phyloP scores from a whole-genome alignment of 2,797 vertebrate genomes.

The Acropternis orthonyx region DNA sequence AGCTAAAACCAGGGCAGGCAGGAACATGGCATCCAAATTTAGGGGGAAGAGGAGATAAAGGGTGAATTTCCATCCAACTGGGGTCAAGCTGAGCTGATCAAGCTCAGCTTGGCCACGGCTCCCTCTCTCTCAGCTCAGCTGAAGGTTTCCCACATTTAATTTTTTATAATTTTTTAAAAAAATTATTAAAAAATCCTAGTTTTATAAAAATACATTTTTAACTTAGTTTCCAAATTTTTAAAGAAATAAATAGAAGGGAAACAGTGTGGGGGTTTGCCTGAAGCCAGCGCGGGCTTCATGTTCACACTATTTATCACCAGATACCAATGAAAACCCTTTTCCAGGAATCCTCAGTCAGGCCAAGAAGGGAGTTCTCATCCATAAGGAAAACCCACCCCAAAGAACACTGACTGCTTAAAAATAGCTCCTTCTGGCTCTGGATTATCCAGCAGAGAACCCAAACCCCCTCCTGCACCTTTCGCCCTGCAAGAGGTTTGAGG shows the following conservation, averaged over 20 bases:
- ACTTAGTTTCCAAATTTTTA: background rate
- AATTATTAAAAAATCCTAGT: rapidly evolving
- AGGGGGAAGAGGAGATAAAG: rapidly evolving
- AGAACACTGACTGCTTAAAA: background rate
- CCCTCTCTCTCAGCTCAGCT: background rate
- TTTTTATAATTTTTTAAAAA: background rate
- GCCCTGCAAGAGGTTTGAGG: rapidly evolving
- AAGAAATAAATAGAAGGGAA: background rate
- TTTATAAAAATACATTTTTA: background rate
- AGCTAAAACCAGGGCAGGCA: background rate
- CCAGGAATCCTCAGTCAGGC: background rate
- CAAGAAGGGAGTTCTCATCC: background rate
- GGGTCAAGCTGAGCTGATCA: background rate
- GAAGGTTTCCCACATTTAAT: background rate
- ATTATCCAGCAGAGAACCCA: background rate
- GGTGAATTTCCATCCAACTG: background rate
- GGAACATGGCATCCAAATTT: background rate
- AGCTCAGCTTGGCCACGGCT: background rate
- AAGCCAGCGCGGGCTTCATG: rapidly evolving
- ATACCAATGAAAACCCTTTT: background rate
- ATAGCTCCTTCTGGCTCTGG: background rate
- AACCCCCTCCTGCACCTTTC: background rate
- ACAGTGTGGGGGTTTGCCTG: background rate
- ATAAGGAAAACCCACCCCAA: rapidly evolving
- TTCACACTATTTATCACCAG: background rate